Percentiles rank a stretch among this genome's conserved stretches.
These are phyloP conservation scores for Nymphalis urticae DNA, from an alignment of 2,888 invertebrate genomes.

Conservation along the genomic window DNA sequence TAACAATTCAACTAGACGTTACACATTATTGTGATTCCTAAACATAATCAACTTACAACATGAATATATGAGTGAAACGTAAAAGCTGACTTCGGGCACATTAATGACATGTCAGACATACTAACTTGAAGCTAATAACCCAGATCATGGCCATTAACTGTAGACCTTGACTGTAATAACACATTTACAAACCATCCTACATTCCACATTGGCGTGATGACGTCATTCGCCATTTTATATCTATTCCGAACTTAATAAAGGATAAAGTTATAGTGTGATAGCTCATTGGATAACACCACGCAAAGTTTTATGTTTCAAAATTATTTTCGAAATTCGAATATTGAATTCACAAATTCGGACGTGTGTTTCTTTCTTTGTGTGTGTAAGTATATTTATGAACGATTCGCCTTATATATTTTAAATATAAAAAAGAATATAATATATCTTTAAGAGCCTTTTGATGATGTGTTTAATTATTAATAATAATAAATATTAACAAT, in stretches of 20 bases:
- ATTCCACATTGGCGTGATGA: constrained; percentile 3
- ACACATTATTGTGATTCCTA: background rate
- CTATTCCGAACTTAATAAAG: background rate
- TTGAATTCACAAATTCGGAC: no score
- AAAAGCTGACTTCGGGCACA: constrained; percentile 24
- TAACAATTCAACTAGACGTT: background rate
- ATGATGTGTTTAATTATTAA: no score
- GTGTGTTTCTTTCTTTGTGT: no score
- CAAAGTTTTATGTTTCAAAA: no score
- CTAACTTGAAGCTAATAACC: constrained; percentile 33
- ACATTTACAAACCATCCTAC: constrained; percentile 17
- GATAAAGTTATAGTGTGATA: background rate
- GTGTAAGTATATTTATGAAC: no score
- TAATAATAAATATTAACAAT: no score
- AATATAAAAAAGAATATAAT: no score
- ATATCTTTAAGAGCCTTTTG: no score
- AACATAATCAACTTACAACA: background rate
- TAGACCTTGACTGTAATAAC: constrained; percentile 24
- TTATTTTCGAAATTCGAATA: no score
- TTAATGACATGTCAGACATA: constrained; percentile 29
- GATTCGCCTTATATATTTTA: no score
- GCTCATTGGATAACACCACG: no score
- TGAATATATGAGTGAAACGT: constrained; percentile 10
- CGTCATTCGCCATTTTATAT: background rate
- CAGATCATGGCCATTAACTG: constrained; percentile 29